Conservation (phyloP, 1,140 invertebrate species). For the Achatina immaculata region DNA sequence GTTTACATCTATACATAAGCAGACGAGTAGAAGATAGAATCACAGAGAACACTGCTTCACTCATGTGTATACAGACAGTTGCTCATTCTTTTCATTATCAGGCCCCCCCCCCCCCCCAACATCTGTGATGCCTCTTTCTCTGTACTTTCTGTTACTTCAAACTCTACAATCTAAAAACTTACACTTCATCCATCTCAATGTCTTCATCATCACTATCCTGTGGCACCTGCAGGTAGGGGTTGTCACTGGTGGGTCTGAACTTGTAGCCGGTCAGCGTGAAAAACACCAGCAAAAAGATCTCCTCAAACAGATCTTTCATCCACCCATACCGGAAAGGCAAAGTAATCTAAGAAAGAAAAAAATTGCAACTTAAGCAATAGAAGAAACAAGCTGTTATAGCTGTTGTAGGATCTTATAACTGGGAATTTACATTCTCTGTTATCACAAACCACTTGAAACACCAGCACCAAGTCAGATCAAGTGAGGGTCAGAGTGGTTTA, state of each 20-base stretch:
- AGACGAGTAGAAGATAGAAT: no score
- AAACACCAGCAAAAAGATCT: conserved; percentile 94
- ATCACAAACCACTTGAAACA: no score
- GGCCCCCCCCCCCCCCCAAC: background rate
- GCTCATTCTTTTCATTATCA: background rate
- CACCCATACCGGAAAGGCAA: conserved; percentile 96
- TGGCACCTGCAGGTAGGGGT: conserved; percentile 93
- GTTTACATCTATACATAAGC: no score
- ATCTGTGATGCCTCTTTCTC: background rate
- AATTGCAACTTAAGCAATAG: no score
- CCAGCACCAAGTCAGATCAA: no score
- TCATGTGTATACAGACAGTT: background rate
- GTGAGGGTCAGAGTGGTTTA: no score
- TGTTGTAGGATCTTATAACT: no score
- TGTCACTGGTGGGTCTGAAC: conserved; percentile 92
- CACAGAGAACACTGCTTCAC: background rate
- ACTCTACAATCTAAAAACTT: conserved; percentile 44
- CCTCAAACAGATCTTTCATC: conserved; percentile 93
- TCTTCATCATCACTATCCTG: conserved; percentile 79
- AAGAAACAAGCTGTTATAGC: no score
- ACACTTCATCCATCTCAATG: conserved; percentile 85
- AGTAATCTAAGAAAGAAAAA: conserved; percentile 79
- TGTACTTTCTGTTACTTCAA: background rate
- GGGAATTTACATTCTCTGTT: no score
- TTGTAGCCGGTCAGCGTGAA: conserved; percentile 98